Evolutionary conservation across 2,888 invertebrate species (phyloP).

Genomic region (Sepioteuthis lessoniana): DNA sequence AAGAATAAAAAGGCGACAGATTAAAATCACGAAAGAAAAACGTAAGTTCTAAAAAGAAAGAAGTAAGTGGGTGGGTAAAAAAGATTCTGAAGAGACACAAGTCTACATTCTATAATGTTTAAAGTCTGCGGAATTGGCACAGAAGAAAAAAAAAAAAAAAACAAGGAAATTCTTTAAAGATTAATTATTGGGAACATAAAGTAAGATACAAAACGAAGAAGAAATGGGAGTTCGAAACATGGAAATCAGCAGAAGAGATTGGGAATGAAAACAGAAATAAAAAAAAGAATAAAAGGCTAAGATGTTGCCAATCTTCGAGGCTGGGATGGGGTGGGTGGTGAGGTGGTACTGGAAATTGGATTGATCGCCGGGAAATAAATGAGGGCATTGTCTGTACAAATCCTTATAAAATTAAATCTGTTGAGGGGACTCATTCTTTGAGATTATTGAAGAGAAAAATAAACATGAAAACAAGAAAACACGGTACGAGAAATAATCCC

Average conservation of each 20-base stretch:
- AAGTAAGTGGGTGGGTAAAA: neutral
- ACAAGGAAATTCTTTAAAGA: neutral
- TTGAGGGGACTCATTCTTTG: neutral
- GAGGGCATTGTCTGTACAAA: neutral
- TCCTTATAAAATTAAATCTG: slow-evolving; percentile 9
- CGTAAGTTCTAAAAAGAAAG: neutral
- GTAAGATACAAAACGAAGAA: neutral
- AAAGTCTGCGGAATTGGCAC: neutral
- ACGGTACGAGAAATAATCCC: neutral
- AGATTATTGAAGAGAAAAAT: neutral
- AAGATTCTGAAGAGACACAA: too few species aligned
- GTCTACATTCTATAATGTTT: too few species aligned
- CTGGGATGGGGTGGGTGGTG: neutral
- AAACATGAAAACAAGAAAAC: neutral
- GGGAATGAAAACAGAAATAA: too few species aligned
- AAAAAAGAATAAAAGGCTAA: neutral
- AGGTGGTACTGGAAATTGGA: neutral
- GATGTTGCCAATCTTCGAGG: neutral
- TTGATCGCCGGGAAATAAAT: neutral
- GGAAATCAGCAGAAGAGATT: neutral
- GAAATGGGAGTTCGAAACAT: neutral
- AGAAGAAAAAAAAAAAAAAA: neutral
- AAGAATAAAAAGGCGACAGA: too few species aligned
- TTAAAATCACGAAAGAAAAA: neutral
- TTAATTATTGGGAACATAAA: neutral